Conservation (phyloP, 2,797 vertebrate species). For the Pseudocheirus occidentalis region DNA sequence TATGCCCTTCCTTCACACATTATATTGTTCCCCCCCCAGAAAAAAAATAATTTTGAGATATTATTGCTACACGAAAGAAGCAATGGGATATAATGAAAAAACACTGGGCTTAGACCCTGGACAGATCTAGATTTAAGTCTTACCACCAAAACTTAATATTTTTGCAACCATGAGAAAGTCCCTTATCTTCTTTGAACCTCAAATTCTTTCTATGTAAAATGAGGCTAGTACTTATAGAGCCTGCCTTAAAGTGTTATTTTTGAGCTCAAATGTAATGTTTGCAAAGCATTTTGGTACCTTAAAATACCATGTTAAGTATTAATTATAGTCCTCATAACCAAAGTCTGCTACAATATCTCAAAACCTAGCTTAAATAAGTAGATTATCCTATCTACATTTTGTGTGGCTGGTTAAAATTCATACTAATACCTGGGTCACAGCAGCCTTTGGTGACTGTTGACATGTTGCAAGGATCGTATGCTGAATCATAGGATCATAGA, state of each 20-base stretch:
- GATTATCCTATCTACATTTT: background rate
- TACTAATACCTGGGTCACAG: background rate
- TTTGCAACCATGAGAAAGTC: background rate
- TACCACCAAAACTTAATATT: background rate
- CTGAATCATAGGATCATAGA: background rate
- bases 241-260: background rate
- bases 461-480: background rate
- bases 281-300: background rate
- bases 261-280: background rate
- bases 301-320: background rate
- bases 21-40: background rate
- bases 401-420: background rate
- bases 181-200: background rate
- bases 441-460: background rate
- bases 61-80: background rate
- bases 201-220: background rate
- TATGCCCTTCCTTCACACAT: background rate
- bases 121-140: background rate
- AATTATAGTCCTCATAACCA: background rate
- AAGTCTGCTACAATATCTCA: background rate
- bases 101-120: background rate
- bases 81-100: background rate
- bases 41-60: background rate
- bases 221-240: background rate
- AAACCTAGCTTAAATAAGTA: background rate